Evolutionary conservation across 2,888 invertebrate species (phyloP).

Genomic region (Dendrolimus pini): DNA sequence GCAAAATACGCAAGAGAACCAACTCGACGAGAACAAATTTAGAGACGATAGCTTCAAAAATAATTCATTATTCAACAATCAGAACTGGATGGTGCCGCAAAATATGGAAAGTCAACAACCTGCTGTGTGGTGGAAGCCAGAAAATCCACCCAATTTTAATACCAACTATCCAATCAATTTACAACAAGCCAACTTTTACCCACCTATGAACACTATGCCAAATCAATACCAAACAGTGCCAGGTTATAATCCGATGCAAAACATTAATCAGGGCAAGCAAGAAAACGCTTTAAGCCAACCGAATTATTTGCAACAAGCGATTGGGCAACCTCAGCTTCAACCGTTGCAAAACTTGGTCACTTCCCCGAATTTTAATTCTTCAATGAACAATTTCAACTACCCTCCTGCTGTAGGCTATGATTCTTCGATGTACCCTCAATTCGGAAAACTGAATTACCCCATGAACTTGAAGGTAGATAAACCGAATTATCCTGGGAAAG

Average conservation of each 20-base stretch:
- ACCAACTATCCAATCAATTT: slow-evolving; percentile 34
- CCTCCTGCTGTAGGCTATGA: slow-evolving; percentile 48
- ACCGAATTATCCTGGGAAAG: slow-evolving; percentile 33
- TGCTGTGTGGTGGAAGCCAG: slow-evolving; percentile 54
- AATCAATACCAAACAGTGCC: slow-evolving; percentile 42
- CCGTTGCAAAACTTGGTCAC: slow-evolving; percentile 46
- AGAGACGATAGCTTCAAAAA: slow-evolving; percentile 46
- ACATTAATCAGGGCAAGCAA: slow-evolving; percentile 28
- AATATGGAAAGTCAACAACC: slow-evolving; percentile 29
- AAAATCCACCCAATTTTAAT: slow-evolving; percentile 35
- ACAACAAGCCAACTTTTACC: slow-evolving; percentile 45
- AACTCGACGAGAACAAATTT: slow-evolving; percentile 56
- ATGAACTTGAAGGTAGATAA: slow-evolving; percentile 42
- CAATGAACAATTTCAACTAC: slow-evolving; percentile 47
- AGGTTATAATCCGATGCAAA: slow-evolving; percentile 26
- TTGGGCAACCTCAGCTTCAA: slow-evolving; percentile 51
- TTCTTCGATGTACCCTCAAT: slow-evolving; percentile 63
- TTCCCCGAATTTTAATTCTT: slow-evolving; percentile 53
- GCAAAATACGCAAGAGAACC: slow-evolving; percentile 55
- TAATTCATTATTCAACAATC: slow-evolving; percentile 23
- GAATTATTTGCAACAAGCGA: slow-evolving; percentile 38
- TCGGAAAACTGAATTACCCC: slow-evolving; percentile 42
- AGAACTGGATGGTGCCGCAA: slow-evolving; percentile 34
- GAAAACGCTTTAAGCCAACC: slow-evolving; percentile 28
- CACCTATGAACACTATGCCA: slow-evolving; percentile 29